A percentile compares a stretch with the other conserved stretches of the same genome.
Conservation (phyloP, 2,888 invertebrate genomes). For the Scaptomyza reducta region DNA sequence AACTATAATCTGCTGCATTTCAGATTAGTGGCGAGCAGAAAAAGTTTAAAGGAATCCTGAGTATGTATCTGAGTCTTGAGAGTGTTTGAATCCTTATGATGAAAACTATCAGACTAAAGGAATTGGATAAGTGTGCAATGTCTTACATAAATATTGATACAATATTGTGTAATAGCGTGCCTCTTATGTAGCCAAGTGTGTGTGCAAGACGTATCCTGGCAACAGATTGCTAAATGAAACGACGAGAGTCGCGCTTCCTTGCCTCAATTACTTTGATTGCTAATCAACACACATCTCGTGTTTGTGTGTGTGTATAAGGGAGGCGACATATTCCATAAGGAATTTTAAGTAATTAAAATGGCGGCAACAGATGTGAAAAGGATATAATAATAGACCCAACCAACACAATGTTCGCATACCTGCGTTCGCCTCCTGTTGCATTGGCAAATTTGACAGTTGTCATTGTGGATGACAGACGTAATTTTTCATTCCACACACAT, state of each 20-base stretch:
- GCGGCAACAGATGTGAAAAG: conserved; percentile 28
- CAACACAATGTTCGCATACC: not conserved
- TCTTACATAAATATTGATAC: too few relatives aligned
- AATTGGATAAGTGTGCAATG: too few relatives aligned
- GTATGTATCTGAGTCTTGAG: too few relatives aligned
- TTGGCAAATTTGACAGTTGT: conserved; percentile 43
- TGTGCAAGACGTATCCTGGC: conserved; percentile 18
- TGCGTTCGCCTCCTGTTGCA: conserved; percentile 1
- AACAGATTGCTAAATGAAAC: conserved; percentile 51
- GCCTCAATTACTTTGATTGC: conserved; percentile 62
- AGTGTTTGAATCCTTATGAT: too few relatives aligned
- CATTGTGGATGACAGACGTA: conserved; percentile 36
- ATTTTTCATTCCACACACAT: conserved; percentile 31
- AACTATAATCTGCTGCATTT: too few relatives aligned
- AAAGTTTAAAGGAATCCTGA: too few relatives aligned
- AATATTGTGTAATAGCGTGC: too few relatives aligned
- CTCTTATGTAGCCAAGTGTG: conserved; percentile 5
- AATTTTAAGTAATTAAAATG: conserved; percentile 26
- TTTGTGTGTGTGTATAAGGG: not conserved
- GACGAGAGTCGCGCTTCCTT: conserved; percentile 5
- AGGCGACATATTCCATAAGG: conserved; percentile 2
- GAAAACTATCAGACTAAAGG: too few relatives aligned
- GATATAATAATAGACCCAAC: not conserved
- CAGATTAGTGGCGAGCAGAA: too few relatives aligned
- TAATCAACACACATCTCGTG: conserved; percentile 39